Percentiles rank a stretch among this genome's conserved stretches.
Conservation (phyloP, 2,797 vertebrate species). For the Antrozous pallidus region DNA sequence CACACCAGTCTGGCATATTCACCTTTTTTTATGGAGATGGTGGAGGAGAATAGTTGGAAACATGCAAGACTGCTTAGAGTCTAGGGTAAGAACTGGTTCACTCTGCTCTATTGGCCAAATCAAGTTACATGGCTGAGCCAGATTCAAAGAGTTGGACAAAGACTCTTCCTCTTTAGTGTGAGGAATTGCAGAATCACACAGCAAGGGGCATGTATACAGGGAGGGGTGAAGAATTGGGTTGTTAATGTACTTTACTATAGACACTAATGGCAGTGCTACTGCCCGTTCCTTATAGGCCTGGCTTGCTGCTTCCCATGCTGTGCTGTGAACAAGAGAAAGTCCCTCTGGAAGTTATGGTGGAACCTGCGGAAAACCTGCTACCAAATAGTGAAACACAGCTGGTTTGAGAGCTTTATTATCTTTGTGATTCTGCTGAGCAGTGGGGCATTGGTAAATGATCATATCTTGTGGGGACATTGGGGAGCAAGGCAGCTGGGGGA, state of each 20-base stretch:
- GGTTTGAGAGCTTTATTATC: conserved; percentile 96
- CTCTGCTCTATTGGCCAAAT: not conserved
- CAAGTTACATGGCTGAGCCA: not conserved
- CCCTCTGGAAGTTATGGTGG: conserved; percentile 88
- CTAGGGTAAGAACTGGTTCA: not conserved
- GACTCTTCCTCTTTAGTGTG: not conserved
- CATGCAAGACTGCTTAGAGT: not conserved
- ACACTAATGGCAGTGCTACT: not conserved
- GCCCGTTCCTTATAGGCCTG: conserved; percentile 80
- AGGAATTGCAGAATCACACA: not conserved
- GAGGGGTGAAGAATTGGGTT: not conserved
- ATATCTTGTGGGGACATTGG: not conserved
- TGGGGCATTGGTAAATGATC: conserved; percentile 87
- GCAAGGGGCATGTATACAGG: not conserved
- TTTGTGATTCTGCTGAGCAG: conserved; percentile 96
- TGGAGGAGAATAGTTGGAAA: not conserved
- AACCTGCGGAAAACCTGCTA: conserved; percentile 91
- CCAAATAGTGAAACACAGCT: conserved; percentile 93
- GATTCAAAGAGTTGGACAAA: not conserved
- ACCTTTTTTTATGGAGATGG: not conserved
- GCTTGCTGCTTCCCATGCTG: conserved; percentile 81
- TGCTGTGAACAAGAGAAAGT: conserved; percentile 80
- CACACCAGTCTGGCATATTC: no score
- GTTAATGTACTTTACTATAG: not conserved
- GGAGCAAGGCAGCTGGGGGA: not conserved